phyloP scores from a whole-genome alignment of 2,113 vertebrate genomes.

The Xenus cinereus region DNA sequence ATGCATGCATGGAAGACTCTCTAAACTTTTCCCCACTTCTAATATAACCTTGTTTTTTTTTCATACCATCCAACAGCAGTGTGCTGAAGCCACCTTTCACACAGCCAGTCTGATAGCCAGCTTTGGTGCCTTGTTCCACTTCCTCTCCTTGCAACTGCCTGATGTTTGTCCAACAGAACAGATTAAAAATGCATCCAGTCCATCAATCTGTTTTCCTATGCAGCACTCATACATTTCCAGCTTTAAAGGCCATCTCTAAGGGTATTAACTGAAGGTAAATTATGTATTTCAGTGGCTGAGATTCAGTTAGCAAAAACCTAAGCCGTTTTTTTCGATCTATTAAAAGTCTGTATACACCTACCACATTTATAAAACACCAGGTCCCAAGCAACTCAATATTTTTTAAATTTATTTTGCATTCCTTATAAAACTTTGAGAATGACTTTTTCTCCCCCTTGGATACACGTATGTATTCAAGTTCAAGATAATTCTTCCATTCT shows the following conservation, averaged over 20 bases:
- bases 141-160: background rate
- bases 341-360: background rate
- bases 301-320: background rate
- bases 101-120: background rate
- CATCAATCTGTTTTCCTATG: background rate
- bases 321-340: background rate
- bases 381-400: background rate
- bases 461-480: background rate
- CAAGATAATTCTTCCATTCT: background rate
- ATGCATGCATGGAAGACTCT: accelerated
- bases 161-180: background rate
- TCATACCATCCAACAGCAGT: background rate
- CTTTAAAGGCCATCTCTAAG: background rate
- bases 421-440: background rate
- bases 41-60: background rate
- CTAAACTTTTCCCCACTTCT: background rate
- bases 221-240: background rate
- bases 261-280: background rate
- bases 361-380: background rate
- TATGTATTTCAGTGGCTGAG: background rate
- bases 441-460: background rate
- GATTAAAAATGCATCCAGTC: background rate
- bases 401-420: background rate
- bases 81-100: background rate
- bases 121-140: background rate